Evolutionary conservation across 2,888 invertebrate species (phyloP), one percentile per base, ranked within the genome.

Genomic region (Agapetus fuscipes): DNA sequence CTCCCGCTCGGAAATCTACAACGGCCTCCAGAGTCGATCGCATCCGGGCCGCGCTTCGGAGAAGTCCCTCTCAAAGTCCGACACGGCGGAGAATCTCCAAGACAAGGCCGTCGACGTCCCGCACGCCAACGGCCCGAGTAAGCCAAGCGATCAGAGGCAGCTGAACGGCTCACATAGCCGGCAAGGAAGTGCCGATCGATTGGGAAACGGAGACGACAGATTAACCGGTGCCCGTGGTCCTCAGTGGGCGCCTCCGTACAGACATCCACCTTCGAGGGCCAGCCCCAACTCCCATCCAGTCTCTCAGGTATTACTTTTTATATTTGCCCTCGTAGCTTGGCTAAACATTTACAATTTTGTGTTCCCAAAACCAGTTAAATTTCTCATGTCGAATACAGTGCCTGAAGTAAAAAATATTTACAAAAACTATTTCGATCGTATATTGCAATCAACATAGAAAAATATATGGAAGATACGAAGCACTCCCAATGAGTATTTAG

Each of bases 31-130:
- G 52, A 64, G 62, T 1, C 53, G 67, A 31, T 52, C 63, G 33
- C 60, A 61, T 48, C 66, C 69, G n/a, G 64, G 66, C 1, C 54
- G 68, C n/a, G 54, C 67, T 1, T 65, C 71, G 0, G 66, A 71
- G 51, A 68, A 69, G 50, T 71, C 69, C 1, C 37, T 70, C 14
- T 67, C 64, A 13, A 56, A 67, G 35, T 53, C 54, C 42, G 69
- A 67, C 17, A 61, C 62, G 28, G 49, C 62, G n/a, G 69, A 66
- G 39, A 53, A 64, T 27, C 64, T 62, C 5, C 64, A 66, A 45
- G 56, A 62, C 37, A 55, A 56, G 28, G 34, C 17, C 15, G 13
- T 25, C 4, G 48, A 48, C 17, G 5, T 30, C 2, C 26, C 30
- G 2, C 38, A 17, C 13, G 37, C 17, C 26, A 41, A 39, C 11